phyloP scores from a whole-genome alignment of 2,888 invertebrate genomes.

The Athalia cordata region DNA sequence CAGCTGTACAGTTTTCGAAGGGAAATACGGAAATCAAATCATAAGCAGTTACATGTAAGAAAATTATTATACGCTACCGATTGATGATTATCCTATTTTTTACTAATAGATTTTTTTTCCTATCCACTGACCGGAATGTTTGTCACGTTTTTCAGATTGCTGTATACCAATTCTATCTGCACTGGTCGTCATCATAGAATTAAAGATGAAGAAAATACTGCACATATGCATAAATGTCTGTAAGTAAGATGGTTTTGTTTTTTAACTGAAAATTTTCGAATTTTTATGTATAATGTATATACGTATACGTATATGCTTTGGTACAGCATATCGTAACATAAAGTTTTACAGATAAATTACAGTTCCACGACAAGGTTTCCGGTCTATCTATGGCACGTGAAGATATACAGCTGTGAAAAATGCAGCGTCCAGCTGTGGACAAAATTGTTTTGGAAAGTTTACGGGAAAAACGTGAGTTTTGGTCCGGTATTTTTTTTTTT shows the following conservation, averaged over 20 bases:
- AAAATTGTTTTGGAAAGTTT: background rate
- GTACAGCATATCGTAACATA: background rate
- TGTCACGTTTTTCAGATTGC: too few relatives aligned
- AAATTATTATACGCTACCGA: too few relatives aligned
- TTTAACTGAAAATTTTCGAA: slow-evolving; percentile 11
- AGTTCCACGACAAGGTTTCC: slow-evolving; percentile 30
- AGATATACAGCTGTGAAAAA: slow-evolving; percentile 28
- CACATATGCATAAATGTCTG: background rate
- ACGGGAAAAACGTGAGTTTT: background rate
- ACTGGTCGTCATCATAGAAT: too few relatives aligned
- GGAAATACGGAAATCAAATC: background rate
- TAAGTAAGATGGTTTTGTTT: background rate
- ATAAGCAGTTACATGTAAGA: too few relatives aligned
- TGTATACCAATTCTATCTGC: too few relatives aligned
- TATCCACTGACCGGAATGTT: too few relatives aligned
- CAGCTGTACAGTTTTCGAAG: background rate
- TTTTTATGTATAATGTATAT: background rate
- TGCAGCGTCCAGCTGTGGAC: slow-evolving; percentile 1
- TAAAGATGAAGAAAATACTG: too few relatives aligned
- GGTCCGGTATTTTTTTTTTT: slow-evolving; percentile 26
- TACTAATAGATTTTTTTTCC: too few relatives aligned
- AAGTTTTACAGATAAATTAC: slow-evolving; percentile 37
- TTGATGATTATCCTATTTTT: too few relatives aligned
- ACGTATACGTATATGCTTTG: slow-evolving; percentile 26
- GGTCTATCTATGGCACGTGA: slow-evolving; percentile 14